Base-by-base conservation (phyloP, 2,113 vertebrate species). In the Amphiprion ocellaris region DNA sequence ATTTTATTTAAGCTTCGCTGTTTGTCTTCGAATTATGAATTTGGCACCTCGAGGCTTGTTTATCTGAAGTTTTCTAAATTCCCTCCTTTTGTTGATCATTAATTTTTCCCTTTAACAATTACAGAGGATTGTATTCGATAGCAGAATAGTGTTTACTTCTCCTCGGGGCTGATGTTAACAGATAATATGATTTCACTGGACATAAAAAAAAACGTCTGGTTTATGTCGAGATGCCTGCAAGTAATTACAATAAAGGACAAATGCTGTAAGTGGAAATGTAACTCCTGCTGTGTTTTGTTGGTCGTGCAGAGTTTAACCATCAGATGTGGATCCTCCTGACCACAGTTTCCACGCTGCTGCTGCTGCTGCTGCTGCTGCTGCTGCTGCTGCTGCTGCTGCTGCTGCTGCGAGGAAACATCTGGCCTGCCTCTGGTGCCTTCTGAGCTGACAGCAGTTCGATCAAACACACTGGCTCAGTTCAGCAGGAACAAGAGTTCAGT, bases 401-500 rank as follows among this genome's bases (percentile, higher is more conserved):
- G 26, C 26, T 19, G 7, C 23, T 12, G 15, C 0, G n/a, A 64
- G 70, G 75, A 87, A 70, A 68, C 72, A 67, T 70, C 55, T 88
- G 89, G 52, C 78, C 59, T 82, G 11, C 74, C 85, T 87, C 84
- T 58, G 56, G 82, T 79, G 74, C 84, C 84, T 91, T 53, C 87
- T 91, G 85, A 86, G 56, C 81, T 82, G 90, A 91, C 77, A 54
- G 72, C 87, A 86, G 83, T 81, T 82, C 5, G 12, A 64, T 81
- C 54, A 30, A 63, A 81, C 88, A 96, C 96, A 97, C 97, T 98
- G 97, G 97, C 97, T 99, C 98, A 99, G 97, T 97, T 98, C 97
- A 99, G 97, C 97, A 98, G 97, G 97, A 98, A 97, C 97, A 98
- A 96, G 97, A 98, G 98, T 97, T 94, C 12, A 14, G 97, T 96